Evolutionary conservation across 1,140 invertebrate genomes (phyloP), one percentile per base, ranked within the genome.

Genomic region (Eurosta solidaginis): DNA sequence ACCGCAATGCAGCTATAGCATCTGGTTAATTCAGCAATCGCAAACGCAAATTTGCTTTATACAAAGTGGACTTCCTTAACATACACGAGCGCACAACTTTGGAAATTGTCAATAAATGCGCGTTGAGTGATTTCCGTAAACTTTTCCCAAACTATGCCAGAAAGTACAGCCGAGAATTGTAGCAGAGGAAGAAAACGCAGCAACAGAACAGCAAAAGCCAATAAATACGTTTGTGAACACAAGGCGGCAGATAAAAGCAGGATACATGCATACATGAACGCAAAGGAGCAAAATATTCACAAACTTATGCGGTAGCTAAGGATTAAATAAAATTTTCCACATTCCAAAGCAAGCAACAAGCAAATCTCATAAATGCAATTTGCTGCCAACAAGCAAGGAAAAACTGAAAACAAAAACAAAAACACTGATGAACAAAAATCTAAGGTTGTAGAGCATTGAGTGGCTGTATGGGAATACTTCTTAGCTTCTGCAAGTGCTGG

Each of bases 261-360:
- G 20, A 52, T 10, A 52, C 22, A 9, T 25, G 22, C 49, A 29
- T 5, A n/a, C n/a, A n/a, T n/a, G n/a, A n/a, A n/a, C n/a, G n/a
- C n/a, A n/a, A 17, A 29, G 52, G 12, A 59, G 52, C n/a, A 22
- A 0, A 20, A 68, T 36, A 40, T 68, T 5, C 33, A 40, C 17
- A 40, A 20, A n/a, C 59, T 10, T 29, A 5, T 3, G 14, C 59
- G 22, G 22, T 68, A 36, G 40, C 29, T 40, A 10, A 20, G 29
- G 59, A 42, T 68, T 17, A 68, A 68, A 68, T 68, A 29, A 68
- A 68, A 68, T 68, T 68, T 68, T 36, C 59, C 59, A 68, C 59
- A 68, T 68, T n/a, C 29, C 59, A 68, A 54, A 5, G 54, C 54
- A 36, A 68, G 17, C 59, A 68, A 68, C 59, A 40, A 40, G 33